Evolutionary conservation across 1,140 invertebrate species (phyloP).

Genomic region (Metopolophium dirhodum): DNA sequence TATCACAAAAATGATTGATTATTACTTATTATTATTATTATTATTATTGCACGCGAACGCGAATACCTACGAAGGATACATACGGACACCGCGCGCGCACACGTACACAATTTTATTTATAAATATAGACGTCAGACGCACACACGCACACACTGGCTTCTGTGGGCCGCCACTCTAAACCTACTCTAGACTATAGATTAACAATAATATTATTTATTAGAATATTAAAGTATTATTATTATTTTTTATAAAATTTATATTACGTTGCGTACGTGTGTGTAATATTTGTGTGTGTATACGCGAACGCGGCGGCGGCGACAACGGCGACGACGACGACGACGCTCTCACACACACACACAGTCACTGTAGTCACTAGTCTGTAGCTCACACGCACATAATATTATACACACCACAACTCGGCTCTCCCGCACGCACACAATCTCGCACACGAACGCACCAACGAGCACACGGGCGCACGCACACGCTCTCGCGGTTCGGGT

Average conservation of each 20-base stretch:
- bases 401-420: background rate
- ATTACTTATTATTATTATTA: constrained; percentile 5
- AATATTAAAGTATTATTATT: background rate
- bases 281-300: background rate
- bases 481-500: constrained; percentile 28
- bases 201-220: constrained; percentile 18
- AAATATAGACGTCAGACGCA: background rate
- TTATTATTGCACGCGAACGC: constrained; percentile 13
- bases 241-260: background rate
- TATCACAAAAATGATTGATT: constrained; percentile 3
- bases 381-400: background rate
- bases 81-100: constrained; percentile 39
- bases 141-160: background rate
- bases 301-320: background rate
- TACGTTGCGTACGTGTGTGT: background rate
- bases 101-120: constrained; percentile 37
- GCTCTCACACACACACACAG: constrained; percentile 42
- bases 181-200: background rate
- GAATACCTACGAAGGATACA: constrained; percentile 38
- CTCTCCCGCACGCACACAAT: background rate
- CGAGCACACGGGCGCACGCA: background rate
- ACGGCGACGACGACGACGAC: background rate
- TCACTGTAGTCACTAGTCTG: background rate
- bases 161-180: background rate
- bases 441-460: background rate